A percentile compares a stretch with the other conserved stretches of the same genome.
phyloP scores from a whole-genome alignment of 2,888 invertebrate genomes.

The Rhingia campestris region DNA sequence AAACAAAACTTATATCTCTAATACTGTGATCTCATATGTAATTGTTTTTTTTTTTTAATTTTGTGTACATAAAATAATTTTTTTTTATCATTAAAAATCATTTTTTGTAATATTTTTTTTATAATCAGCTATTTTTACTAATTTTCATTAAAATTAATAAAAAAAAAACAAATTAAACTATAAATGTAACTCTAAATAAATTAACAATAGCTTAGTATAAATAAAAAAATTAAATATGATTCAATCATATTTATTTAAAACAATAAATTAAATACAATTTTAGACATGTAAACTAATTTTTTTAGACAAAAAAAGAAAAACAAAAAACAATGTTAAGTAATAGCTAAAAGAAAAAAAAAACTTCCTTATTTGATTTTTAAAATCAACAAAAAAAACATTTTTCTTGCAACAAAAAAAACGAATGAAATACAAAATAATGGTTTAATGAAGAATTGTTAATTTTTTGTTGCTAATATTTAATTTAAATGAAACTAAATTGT shows the following conservation, averaged over 20 bases:
- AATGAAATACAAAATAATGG: background rate
- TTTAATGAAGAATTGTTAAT: background rate
- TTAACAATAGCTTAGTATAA: conserved; percentile 77
- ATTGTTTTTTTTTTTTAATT: conserved; percentile 74
- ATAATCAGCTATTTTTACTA: conserved; percentile 77
- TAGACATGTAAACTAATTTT: conserved; percentile 40
- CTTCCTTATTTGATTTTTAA: conserved; percentile 79
- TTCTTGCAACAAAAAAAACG: background rate
- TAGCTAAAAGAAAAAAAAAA: conserved; percentile 41
- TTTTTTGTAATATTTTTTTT: conserved; percentile 55
- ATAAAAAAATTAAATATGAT: conserved; percentile 61
- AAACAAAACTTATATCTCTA: conserved; percentile 82
- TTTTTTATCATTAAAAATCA: conserved; percentile 52
- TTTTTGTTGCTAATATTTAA: conserved; percentile 33
- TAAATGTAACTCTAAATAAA: conserved; percentile 77
- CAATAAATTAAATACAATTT: conserved; percentile 26
- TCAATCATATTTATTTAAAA: conserved; percentile 61
- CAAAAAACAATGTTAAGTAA: conserved; percentile 31
- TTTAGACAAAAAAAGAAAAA: conserved; percentile 30
- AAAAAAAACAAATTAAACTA: conserved; percentile 55
- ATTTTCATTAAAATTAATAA: conserved; percentile 75
- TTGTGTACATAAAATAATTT: conserved; percentile 73
- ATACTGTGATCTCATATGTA: conserved; percentile 83
- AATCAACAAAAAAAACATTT: conserved; percentile 60
- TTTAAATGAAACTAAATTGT: conserved; percentile 31